Conservation (phyloP, 2,113 vertebrate species). For the Amphiprion percula region DNA sequence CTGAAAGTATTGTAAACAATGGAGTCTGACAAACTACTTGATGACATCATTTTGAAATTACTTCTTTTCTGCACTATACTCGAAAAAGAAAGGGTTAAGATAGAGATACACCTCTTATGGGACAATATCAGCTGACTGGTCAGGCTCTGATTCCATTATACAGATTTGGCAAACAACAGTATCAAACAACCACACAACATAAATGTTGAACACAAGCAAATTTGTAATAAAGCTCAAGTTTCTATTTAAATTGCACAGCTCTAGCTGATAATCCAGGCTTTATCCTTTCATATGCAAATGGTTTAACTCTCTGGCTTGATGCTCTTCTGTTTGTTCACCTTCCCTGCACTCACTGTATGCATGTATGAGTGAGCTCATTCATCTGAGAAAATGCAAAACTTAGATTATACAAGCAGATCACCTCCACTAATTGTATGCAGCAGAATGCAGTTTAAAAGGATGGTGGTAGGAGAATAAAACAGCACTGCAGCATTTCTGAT, state of each 20-base stretch:
- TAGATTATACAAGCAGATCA: neutral
- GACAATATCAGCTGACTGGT: too few relatives aligned
- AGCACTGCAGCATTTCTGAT: neutral
- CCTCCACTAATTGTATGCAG: neutral
- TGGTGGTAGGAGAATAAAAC: neutral
- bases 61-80: too few relatives aligned
- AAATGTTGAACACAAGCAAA: neutral
- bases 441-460: neutral
- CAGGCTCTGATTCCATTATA: neutral
- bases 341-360: conserved; percentile 16
- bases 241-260: conserved; percentile 26
- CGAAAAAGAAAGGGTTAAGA: too few relatives aligned
- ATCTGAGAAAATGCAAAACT: conserved; percentile 22
- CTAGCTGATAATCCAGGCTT: conserved; percentile 43
- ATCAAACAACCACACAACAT: neutral
- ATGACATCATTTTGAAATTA: too few relatives aligned
- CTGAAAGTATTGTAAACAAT: neutral
- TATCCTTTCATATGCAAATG: conserved; percentile 54
- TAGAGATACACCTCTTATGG: too few relatives aligned
- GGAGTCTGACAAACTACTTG: neutral
- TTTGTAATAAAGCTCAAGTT: conserved; percentile 4
- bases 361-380: conserved; percentile 3
- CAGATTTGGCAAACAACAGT: neutral
- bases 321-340: conserved; percentile 28
- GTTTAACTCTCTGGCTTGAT: conserved; percentile 19